A percentile compares a stretch with the other conserved stretches of the same genome.
Evolutionary conservation across 2,797 vertebrate species (phyloP).

Genomic region (Platyrinchus mystaceus): DNA sequence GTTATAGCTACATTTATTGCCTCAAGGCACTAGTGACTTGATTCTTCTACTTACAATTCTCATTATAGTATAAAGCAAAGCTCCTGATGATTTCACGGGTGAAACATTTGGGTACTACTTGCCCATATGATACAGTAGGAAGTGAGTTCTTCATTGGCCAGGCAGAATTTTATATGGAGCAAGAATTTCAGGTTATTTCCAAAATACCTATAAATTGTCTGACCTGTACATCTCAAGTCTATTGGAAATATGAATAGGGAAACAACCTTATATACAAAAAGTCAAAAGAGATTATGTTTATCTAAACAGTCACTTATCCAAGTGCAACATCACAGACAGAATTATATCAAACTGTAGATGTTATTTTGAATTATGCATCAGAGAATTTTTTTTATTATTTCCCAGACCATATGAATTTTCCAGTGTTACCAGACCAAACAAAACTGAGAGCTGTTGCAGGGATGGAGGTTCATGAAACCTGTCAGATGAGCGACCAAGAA

Average conservation of each 20-base stretch:
- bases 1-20: not conserved
- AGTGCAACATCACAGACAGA: not conserved
- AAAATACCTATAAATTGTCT: not conserved
- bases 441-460: slow-evolving; percentile 13
- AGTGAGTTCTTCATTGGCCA: not conserved
- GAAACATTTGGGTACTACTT: not conserved
- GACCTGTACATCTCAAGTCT: not conserved
- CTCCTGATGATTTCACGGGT: not conserved
- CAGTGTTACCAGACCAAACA: not conserved
- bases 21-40: not conserved
- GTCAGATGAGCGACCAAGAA: slow-evolving; percentile 60
- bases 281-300: not conserved
- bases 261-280: not conserved
- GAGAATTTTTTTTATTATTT: slow-evolving; percentile 30
- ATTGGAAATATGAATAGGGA: not conserved
- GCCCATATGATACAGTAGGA: not conserved
- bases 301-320: not conserved
- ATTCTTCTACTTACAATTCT: not conserved
- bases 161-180: not conserved
- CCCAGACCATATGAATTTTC: slow-evolving; percentile 57
- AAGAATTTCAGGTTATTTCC: not conserved
- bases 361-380: slow-evolving; percentile 4
- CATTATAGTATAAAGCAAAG: not conserved
- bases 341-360: not conserved
- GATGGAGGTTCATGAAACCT: slow-evolving; percentile 12